phyloP scores from a whole-genome alignment of 2,888 invertebrate species.

The Erpobdella octoculata region DNA sequence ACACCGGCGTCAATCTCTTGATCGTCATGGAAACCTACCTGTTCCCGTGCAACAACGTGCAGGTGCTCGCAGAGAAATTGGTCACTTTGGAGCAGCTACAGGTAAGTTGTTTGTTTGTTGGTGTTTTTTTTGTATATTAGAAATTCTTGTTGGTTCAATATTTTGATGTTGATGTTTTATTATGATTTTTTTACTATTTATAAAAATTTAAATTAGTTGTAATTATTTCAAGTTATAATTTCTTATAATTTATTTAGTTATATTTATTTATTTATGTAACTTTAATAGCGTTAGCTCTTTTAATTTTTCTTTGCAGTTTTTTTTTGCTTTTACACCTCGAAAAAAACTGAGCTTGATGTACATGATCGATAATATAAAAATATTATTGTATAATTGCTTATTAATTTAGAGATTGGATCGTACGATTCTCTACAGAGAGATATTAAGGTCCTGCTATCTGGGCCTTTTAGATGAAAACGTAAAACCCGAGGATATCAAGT shows the following conservation, averaged over 20 bases:
- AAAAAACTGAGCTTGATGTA: no score
- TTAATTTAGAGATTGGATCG: conserved; percentile 56
- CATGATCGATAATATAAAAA: not conserved
- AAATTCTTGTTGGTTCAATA: not conserved
- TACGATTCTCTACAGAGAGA: conserved; percentile 74
- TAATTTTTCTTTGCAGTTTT: no score
- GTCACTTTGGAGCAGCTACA: conserved; percentile 76
- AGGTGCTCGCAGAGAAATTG: conserved; percentile 71
- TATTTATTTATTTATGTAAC: no score
- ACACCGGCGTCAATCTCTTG: conserved; percentile 53
- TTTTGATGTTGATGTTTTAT: no score
- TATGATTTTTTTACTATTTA: no score
- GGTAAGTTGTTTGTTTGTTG: conserved; percentile 48
- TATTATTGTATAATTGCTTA: not conserved
- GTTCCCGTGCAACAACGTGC: conserved; percentile 75
- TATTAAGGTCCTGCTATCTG: conserved; percentile 78
- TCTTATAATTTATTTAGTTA: no score
- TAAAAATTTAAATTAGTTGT: no score
- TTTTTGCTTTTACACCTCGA: no score
- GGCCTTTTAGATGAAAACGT: conserved; percentile 79
- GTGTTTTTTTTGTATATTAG: not conserved
- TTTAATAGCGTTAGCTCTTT: no score
- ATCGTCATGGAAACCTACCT: conserved; percentile 74
- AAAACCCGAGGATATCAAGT: conserved; percentile 75
- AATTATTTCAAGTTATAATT: no score